Percentiles rank a stretch among this genome's conserved stretches.
Evolutionary conservation across 2,113 vertebrate species (phyloP).

Genomic region (Peucedramus taeniatus): DNA sequence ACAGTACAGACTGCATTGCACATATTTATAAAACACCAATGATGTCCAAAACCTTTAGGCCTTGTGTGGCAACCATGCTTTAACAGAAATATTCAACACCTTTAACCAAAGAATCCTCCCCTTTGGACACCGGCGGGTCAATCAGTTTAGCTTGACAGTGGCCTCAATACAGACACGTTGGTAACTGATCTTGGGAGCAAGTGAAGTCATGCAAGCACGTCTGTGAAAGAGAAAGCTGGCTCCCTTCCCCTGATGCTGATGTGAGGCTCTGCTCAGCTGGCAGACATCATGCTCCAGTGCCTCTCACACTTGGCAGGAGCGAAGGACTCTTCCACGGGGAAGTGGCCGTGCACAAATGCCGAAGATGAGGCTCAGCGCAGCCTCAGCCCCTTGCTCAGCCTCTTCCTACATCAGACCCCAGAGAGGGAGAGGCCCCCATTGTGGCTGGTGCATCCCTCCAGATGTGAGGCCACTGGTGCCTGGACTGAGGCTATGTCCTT

Average conservation of each 20-base stretch:
- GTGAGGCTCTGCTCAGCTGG: neutral
- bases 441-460: neutral
- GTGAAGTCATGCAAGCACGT: neutral
- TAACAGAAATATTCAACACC: neutral
- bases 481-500: neutral
- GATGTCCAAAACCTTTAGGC: neutral
- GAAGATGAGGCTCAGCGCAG: rapidly evolving
- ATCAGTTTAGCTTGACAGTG: neutral
- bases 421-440: neutral
- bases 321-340: neutral
- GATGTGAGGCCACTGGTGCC: neutral
- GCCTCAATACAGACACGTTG: neutral
- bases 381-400: rapidly evolving
- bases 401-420: neutral
- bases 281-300: neutral
- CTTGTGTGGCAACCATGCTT: neutral
- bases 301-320: neutral
- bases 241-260: rapidly evolving
- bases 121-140: neutral
- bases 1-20: neutral
- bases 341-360: neutral
- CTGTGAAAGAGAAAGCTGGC: neutral
- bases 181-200: neutral
- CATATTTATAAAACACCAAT: neutral
- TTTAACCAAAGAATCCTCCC: neutral